Conservation (phyloP, 2,797 vertebrate genomes). For the Lateolabrax maculatus region DNA sequence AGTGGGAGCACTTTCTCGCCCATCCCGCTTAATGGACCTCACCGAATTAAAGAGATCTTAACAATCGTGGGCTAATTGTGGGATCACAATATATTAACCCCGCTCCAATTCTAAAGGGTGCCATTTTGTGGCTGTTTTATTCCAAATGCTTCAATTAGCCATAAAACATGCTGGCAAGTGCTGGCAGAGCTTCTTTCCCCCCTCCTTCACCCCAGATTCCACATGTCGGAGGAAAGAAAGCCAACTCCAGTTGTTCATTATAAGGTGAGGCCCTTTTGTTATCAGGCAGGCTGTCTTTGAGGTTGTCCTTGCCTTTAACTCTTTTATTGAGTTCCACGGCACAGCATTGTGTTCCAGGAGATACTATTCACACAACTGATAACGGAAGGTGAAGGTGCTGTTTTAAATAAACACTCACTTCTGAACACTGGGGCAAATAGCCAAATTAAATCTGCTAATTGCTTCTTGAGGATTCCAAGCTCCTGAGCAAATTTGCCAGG, state of each 20-base stretch:
- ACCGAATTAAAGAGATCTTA: conserved; percentile 92
- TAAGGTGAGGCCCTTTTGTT: conserved; percentile 85
- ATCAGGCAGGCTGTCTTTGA: conserved; percentile 84
- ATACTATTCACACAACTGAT: conserved; percentile 89
- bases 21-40: conserved; percentile 90
- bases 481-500: conserved; percentile 57
- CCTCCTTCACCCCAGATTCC: conserved; percentile 50
- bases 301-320: conserved; percentile 84
- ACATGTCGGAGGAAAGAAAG: conserved; percentile 70
- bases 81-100: conserved; percentile 91
- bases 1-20: conserved; percentile 76
- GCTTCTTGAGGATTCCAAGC: conserved; percentile 66
- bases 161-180: conserved; percentile 85
- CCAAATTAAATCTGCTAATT: conserved; percentile 80
- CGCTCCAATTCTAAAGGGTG: conserved; percentile 86
- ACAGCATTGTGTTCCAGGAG: conserved; percentile 83
- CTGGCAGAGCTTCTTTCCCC: conserved; percentile 66
- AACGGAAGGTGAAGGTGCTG: conserved; percentile 76
- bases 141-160: conserved; percentile 89
- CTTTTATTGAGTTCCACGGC: conserved; percentile 86
- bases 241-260: conserved; percentile 84
- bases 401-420: conserved; percentile 76
- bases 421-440: conserved; percentile 69
- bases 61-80: conserved; percentile 90
- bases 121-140: conserved; percentile 86